phyloP scores from a whole-genome alignment of 2,888 invertebrate species.

The Pachymerium ferrugineum region DNA sequence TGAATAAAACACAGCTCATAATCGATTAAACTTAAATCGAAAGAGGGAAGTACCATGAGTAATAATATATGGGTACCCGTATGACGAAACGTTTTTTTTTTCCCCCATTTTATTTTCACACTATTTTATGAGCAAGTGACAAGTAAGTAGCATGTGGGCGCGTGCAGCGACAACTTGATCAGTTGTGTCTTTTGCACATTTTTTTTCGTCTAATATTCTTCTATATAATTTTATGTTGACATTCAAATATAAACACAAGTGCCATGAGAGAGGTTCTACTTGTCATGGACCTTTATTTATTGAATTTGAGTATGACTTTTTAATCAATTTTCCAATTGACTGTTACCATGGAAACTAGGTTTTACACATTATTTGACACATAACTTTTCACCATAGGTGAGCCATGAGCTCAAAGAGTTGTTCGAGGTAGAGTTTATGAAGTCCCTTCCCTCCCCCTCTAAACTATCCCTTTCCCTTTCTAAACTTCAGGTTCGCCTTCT shows the following conservation, averaged over 20 bases:
- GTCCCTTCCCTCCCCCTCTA: no score
- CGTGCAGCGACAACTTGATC: not conserved
- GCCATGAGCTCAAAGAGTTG: not conserved
- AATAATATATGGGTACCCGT: not conserved
- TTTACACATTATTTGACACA: not conserved
- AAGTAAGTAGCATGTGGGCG: not conserved
- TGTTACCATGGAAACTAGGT: not conserved
- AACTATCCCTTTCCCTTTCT: not conserved
- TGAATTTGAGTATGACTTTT: not conserved
- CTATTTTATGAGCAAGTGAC: not conserved
- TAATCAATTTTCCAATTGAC: conserved; percentile 9
- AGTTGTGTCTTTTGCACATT: not conserved
- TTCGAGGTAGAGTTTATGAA: not conserved
- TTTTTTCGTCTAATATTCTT: not conserved
- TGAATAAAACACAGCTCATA: no score
- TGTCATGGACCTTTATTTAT: not conserved
- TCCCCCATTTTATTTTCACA: not conserved
- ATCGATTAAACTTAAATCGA: not conserved
- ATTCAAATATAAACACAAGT: conserved; percentile 9
- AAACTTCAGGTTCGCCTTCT: not conserved
- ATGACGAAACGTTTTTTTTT: not conserved
- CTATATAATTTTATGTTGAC: conserved; percentile 4
- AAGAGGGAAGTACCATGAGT: not conserved
- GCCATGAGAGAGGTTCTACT: not conserved
- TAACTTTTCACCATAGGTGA: not conserved